Evolutionary conservation across 2,113 vertebrate species (phyloP).

Genomic region (Raja brachyura): DNA sequence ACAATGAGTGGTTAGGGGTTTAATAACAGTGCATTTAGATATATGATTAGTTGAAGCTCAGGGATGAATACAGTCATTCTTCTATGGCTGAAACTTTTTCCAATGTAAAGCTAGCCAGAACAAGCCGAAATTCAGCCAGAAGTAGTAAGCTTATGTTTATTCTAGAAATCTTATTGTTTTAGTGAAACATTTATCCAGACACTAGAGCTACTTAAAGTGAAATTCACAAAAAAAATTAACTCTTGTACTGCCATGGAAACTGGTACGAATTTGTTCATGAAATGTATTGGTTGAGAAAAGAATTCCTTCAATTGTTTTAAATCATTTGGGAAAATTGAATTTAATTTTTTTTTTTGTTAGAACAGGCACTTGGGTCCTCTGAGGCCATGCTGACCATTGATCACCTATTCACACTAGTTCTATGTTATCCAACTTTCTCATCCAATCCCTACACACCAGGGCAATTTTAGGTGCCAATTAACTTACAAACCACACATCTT

Average conservation of each 20-base stretch:
- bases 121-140: neutral
- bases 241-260: neutral
- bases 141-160: neutral
- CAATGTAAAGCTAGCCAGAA: neutral
- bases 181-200: neutral
- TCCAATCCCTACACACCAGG: no score
- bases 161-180: neutral
- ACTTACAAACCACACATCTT: no score
- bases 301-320: neutral
- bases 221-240: neutral
- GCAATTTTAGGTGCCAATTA: no score
- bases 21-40: neutral
- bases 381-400: no score
- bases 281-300: neutral
- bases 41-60: neutral
- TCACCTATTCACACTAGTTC: no score
- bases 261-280: neutral
- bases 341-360: no score
- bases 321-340: neutral
- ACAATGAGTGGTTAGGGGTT: neutral
- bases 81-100: neutral
- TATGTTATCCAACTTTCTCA: no score
- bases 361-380: no score
- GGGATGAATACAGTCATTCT: no score
- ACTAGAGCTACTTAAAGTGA: neutral